Percentiles rank a stretch among this genome's conserved stretches.
phyloP scores from a whole-genome alignment of 1,140 invertebrate species.

The Lucilia cuprina region DNA sequence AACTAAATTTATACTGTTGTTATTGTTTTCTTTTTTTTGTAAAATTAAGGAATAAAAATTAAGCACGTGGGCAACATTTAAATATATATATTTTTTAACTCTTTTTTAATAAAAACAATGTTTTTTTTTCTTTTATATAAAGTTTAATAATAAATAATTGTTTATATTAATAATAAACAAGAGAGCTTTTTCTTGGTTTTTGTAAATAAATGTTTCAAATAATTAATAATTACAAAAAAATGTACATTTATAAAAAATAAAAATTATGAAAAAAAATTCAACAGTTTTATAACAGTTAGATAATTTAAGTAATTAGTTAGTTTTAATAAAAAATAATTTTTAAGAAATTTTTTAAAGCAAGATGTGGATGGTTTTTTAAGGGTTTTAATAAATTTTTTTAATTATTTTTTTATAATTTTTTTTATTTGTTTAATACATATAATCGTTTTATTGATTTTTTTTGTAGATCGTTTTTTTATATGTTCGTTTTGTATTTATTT shows the following conservation, averaged over 20 bases:
- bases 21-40: not conserved
- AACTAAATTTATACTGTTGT: not conserved
- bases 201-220: not conserved
- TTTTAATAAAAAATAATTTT: too few relatives aligned
- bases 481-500: not conserved
- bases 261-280: too few relatives aligned
- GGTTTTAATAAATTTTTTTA: not conserved
- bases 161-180: not conserved
- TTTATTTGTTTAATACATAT: not conserved
- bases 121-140: not conserved
- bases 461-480: not conserved
- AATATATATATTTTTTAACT: not conserved
- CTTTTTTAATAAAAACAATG: not conserved
- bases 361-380: not conserved
- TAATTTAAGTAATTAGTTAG: too few relatives aligned
- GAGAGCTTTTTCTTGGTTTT: not conserved
- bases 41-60: constrained; percentile 29
- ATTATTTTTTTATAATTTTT: not conserved
- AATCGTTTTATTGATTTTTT: not conserved
- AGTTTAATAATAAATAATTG: not conserved
- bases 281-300: too few relatives aligned
- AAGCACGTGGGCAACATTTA: constrained; percentile 22
- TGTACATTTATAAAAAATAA: not conserved
- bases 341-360: not conserved
- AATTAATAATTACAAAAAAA: constrained; percentile 4